phyloP scores from a whole-genome alignment of 2,888 invertebrate genomes.

The Drosophila anceps region DNA sequence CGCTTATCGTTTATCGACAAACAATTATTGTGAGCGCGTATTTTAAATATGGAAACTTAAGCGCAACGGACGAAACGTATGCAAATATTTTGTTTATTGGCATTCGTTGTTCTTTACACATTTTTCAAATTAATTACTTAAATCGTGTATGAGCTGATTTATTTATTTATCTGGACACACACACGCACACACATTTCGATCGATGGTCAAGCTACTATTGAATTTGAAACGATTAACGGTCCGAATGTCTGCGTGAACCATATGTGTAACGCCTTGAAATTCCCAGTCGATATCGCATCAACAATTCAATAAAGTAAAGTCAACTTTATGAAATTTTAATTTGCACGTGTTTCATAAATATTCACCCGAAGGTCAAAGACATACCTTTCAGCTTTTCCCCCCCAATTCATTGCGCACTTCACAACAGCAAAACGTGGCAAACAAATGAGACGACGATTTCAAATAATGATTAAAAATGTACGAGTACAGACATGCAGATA shows the following conservation, averaged over 20 bases:
- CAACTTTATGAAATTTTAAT: slow-evolving; percentile 18
- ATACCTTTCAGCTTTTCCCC: background rate
- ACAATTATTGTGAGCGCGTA: slow-evolving; percentile 24
- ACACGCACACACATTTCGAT: background rate
- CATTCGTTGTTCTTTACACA: background rate
- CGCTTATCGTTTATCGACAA: slow-evolving; percentile 40
- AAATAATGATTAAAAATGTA: background rate
- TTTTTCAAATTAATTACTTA: background rate
- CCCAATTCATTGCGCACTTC: background rate
- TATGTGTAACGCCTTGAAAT: background rate
- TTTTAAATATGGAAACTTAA: background rate
- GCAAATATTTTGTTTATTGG: background rate
- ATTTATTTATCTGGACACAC: background rate
- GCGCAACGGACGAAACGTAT: slow-evolving; percentile 3
- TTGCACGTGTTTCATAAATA: slow-evolving; percentile 14
- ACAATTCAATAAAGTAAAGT: slow-evolving; percentile 17
- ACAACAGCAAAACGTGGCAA: background rate
- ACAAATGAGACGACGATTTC: background rate
- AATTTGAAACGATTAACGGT: slow-evolving; percentile 6
- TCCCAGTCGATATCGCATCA: slow-evolving; percentile 16
- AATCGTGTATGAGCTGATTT: background rate
- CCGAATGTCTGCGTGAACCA: slow-evolving; percentile 12
- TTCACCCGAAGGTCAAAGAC: background rate
- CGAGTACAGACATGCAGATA: background rate
- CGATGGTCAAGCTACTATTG: background rate